Conservation (phyloP, 2,113 vertebrate species). For the Melanerpes aurifrons region DNA sequence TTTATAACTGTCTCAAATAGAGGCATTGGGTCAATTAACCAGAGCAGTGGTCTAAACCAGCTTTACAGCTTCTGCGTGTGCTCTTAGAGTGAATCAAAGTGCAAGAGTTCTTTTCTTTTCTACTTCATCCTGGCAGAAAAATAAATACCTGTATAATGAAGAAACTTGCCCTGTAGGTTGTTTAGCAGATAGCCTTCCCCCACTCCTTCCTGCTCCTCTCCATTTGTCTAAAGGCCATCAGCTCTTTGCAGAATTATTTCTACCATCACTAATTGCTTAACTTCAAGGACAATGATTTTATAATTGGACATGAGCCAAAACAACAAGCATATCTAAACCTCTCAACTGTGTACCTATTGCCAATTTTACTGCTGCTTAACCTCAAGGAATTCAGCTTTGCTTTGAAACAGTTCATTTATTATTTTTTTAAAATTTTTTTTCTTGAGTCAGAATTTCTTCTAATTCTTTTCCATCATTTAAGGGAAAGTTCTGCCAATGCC, state of each 20-base stretch:
- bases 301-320: constrained; percentile 1
- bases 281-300: constrained; percentile 13
- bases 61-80: background rate
- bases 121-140: background rate
- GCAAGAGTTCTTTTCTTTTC: background rate
- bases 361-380: constrained; percentile 48
- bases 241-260: background rate
- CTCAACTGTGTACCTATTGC: background rate
- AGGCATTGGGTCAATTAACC: accelerated
- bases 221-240: background rate
- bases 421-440: no score
- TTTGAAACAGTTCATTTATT: constrained; percentile 56
- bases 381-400: constrained; percentile 20
- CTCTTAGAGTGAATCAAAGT: background rate
- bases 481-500: background rate
- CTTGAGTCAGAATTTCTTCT: constrained; percentile 28
- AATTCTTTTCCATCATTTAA: constrained; percentile 29
- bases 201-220: background rate
- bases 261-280: background rate
- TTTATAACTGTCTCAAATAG: background rate
- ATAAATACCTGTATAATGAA: background rate
- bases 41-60: background rate
- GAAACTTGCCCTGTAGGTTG: background rate
- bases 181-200: background rate
- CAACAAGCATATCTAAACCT: background rate